Evolutionary conservation across 2,888 invertebrate species (phyloP), one percentile per base, ranked within the genome.

Genomic region (Sinotaia quadrata): DNA sequence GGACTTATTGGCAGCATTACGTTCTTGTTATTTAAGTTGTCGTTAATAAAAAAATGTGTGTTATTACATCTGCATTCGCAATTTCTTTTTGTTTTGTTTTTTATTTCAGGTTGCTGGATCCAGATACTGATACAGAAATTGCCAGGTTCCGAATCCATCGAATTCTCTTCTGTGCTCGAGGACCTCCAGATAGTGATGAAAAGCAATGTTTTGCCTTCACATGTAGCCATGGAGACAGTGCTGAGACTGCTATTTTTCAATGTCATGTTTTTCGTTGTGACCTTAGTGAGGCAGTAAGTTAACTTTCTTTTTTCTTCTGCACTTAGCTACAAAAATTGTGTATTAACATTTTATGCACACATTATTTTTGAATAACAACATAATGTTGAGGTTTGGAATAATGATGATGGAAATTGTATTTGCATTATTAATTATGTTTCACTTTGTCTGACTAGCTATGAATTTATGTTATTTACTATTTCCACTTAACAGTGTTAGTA

Each of bases 141-240:
- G 92, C 94, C 0, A 92, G 94, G 4, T 98, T 96, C 87, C 94
- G 95, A 79, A 94, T 98, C 68, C 95, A 95, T 83, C 93, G 95
- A 75, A 97, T 98, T 77, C 91, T 96, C 73, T 96, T 97, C 90
- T 98, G 97, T 89, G 96, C 96, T 8, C 93, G 96, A 59, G 98
- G 98, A 8, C 91, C 92, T 15, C 75, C 79, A 4, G 94, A 93
- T 57, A 93, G 94, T 27, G 90, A 92, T 0, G 97, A 97, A 81
- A 93, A 94, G 0, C 92, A 95, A n/a, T 98, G 98, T 89, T 98
- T 98, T 90, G 98, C 98, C 10, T 98, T 98, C 89, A 98, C 98
- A 0, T 97, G 96, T 93, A 94, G 96, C 58, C 96, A 96, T 86
- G 97, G 97, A 0, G 95, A 95, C 82, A 93, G 93, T 37, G 92